phyloP scores from a whole-genome alignment of 2,888 invertebrate species.

The Drosophila pegasa region DNA sequence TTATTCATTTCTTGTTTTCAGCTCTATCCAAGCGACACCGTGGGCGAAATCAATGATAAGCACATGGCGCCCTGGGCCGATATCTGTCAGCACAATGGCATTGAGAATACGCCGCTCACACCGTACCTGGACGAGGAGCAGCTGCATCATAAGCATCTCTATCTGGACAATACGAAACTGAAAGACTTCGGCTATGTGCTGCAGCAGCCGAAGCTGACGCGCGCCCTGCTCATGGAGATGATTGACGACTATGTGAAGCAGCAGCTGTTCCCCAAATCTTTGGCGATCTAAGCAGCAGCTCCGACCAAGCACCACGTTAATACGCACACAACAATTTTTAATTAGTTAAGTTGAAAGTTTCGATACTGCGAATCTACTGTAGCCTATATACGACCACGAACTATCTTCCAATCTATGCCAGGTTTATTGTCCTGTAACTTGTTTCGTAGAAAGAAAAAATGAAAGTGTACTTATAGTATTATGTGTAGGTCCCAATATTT shows the following conservation, averaged over 20 bases:
- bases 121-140: slow-evolving; percentile 94
- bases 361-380: slow-evolving; percentile 29
- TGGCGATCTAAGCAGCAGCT: slow-evolving; percentile 86
- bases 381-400: slow-evolving; percentile 27
- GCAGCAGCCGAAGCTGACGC: slow-evolving; percentile 88
- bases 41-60: slow-evolving; percentile 97
- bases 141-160: slow-evolving; percentile 92
- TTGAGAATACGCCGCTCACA: slow-evolving; percentile 94
- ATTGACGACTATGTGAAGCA: slow-evolving; percentile 92
- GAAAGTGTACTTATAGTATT: slow-evolving; percentile 83
- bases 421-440: slow-evolving; percentile 42
- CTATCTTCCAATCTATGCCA: slow-evolving; percentile 59
- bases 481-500: slow-evolving; percentile 55
- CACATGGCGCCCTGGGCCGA: slow-evolving; percentile 97
- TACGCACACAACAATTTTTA: slow-evolving; percentile 51
- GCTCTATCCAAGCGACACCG: slow-evolving; percentile 91
- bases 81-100: slow-evolving; percentile 90
- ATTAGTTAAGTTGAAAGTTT: slow-evolving; percentile 53
- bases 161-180: slow-evolving; percentile 90
- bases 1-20: slow-evolving; percentile 76
- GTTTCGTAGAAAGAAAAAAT: slow-evolving; percentile 39
- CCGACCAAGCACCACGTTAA: slow-evolving; percentile 64
- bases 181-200: slow-evolving; percentile 87
- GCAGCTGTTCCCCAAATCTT: slow-evolving; percentile 92
- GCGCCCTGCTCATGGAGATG: slow-evolving; percentile 88